Conservation (phyloP, 2,888 invertebrate species). For the Drosophila fulvimacula region DNA sequence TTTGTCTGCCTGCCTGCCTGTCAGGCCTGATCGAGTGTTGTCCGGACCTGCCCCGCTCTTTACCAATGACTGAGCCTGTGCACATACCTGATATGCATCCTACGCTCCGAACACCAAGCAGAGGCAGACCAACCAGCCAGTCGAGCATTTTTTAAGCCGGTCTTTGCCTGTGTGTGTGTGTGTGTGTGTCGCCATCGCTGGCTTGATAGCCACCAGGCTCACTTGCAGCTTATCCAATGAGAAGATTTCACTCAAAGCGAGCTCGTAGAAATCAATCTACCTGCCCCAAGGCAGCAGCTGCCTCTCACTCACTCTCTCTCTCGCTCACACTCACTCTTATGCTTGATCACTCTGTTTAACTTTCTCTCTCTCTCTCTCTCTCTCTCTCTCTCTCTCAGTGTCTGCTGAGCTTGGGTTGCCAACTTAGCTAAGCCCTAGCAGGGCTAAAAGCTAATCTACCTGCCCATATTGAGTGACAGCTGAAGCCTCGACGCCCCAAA, state of each 20-base stretch:
- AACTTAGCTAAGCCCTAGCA: neutral
- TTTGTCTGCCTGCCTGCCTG: constrained; percentile 55
- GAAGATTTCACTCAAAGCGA: constrained; percentile 58
- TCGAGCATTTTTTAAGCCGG: constrained; percentile 49
- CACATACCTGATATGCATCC: constrained; percentile 51
- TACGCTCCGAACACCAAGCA: neutral
- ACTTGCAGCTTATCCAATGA: constrained; percentile 49
- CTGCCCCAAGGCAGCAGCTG: constrained; percentile 26
- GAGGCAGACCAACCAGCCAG: constrained; percentile 60
- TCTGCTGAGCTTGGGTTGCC: constrained; percentile 43
- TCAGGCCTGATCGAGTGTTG: constrained; percentile 45
- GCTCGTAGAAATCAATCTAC: constrained; percentile 42
- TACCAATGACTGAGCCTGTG: constrained; percentile 24
- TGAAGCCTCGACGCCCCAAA: constrained; percentile 25
- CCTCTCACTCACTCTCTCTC: constrained; percentile 5
- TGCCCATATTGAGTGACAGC: neutral
- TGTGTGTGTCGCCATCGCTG: constrained; percentile 55
- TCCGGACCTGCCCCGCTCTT: constrained; percentile 44
- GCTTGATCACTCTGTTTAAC: neutral
- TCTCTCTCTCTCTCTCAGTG: no score
- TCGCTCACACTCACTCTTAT: constrained; percentile 16
- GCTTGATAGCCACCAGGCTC: constrained; percentile 36
- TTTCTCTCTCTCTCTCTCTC: constrained; percentile 10
- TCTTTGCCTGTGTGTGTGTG: constrained; percentile 22
- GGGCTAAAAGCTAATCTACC: constrained; percentile 5